Percentiles rank a stretch among this genome's conserved stretches.
Conservation (phyloP, 2,888 invertebrate genomes). For the Melanostoma mellinum region DNA sequence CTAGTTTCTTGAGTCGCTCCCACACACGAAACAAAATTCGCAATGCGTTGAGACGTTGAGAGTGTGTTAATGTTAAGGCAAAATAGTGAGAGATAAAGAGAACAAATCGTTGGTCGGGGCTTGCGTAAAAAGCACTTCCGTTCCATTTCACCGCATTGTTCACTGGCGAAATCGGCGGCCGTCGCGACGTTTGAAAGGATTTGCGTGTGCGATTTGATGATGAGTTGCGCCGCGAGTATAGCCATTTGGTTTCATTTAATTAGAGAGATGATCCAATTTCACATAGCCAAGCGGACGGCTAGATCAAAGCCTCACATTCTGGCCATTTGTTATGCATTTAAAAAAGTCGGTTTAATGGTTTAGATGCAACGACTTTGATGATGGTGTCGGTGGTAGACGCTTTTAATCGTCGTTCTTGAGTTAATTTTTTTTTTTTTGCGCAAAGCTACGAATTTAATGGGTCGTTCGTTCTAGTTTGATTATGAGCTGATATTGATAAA, state of each 20-base stretch:
- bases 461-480: constrained; percentile 71
- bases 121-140: constrained; percentile 55
- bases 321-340: constrained; percentile 73
- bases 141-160: constrained; percentile 44
- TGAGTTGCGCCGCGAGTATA: constrained; percentile 64
- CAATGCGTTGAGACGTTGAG: constrained; percentile 11
- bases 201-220: constrained; percentile 67
- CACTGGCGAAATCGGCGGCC: not conserved
- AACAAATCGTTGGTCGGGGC: constrained; percentile 28
- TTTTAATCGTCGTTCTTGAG: constrained; percentile 61
- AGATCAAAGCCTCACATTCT: constrained; percentile 65
- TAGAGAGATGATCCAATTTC: constrained; percentile 73
- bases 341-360: constrained; percentile 71
- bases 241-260: constrained; percentile 73
- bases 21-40: constrained; percentile 4
- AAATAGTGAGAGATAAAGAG: not conserved
- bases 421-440: constrained; percentile 27
- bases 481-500: constrained; percentile 70
- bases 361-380: constrained; percentile 70
- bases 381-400: constrained; percentile 71
- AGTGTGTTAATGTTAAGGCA: not conserved
- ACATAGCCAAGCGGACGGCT: constrained; percentile 53
- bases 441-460: constrained; percentile 50
- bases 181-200: constrained; percentile 47
- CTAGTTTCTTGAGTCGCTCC: constrained; percentile 11